Base-by-base conservation (phyloP, 2,888 invertebrate genomes). In the Ormia ochracea region DNA sequence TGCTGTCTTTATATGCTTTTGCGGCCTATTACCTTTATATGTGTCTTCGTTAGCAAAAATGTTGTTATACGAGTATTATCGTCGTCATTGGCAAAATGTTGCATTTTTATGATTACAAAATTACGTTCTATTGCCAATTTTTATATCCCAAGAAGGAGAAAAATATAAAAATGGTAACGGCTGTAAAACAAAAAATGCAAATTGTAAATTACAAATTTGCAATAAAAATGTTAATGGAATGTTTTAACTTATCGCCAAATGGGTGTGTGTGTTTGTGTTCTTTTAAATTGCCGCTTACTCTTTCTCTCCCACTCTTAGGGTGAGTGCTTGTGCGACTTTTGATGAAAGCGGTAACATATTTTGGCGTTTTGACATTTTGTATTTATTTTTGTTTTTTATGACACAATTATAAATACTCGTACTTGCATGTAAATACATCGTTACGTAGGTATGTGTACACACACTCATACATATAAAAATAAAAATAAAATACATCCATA, bases 161-260 rank as follows among this genome's bases (percentile, higher is more conserved):
- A 54, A 33, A 33, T 68, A 77, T 61, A 63, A 54, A 65, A 56
- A 73, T 33, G 38, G 74, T 78, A 77, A 85, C 84, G 86, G 85
- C 83, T 84, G 84, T 87, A 85, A 86, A 86, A 79, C 69, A 84
- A 86, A 86, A 87, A 85, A 87, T 87, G 86, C 87, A 87, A 87
- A 87, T 87, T 87, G 87, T 87, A 87, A 87, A 87, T 87, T 87
- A 87, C 87, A 87, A 87, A 87, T 87, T 86, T 86, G 87, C 86
- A 87, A 87, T 87, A 87, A 87, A 87, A 87, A 86, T 87, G 84
- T 87, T 87, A 81, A 81, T 81, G 78, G 80, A 80, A 76, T 76
- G 50, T 76, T 68, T 33, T 33, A 63, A 54, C 38, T 63, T 61
- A 70, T 63, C 48, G 43, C 9, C 6, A 26, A 3, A 26, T 12